Evolutionary conservation across 2,797 vertebrate species (phyloP), one percentile per base, ranked within the genome.

Genomic region (Aplochiton taeniatus): DNA sequence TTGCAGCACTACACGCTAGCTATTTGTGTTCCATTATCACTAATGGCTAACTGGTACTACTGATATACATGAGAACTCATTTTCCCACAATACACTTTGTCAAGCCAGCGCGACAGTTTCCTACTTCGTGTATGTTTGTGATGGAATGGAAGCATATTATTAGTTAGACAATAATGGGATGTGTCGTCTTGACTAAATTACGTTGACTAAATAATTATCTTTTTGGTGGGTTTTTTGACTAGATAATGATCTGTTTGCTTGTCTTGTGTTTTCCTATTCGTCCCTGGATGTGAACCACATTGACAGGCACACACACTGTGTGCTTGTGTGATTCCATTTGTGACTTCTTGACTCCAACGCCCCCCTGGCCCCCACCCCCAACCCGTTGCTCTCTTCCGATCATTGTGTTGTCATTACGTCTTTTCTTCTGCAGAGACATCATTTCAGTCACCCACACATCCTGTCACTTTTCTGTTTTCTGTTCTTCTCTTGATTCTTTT

Each of bases 141-240:
- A 62, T 62, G 20, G 58, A 62, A 78, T 71, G 51, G 66, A 73
- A 72, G 48, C 56, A 49, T 55, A 68, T 64, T 69, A 79, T 86
- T 80, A 88, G 83, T 87, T 88, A 86, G 71, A 70, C 70, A 52
- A 60, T 81, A 78, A 79, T 77, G 81, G 75, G 75, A 74, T 83
- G 75, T 81, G 74, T 80, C 81, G 79, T 83, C 78, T 84, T 82
- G 76, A 72, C 68, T 58, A 68, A 81, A 86, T 85, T 63, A 86
- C 81, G 79, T 78, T 83, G 8, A 17, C 48, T 43, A 47, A 65
- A 68, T 78, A 59, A 72, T 79, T 74, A 81, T 79, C 58, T 58
- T 65, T 55, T 70, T 70, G 61, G 20, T 41, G 51, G 73, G 48
- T 51, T 61, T n/a, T 19, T 42, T 16, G 42, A 75, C 62, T 66